These are phyloP conservation scores for Allygus modestus DNA, from an alignment of 2,888 invertebrate genomes.

Conservation along the genomic window DNA sequence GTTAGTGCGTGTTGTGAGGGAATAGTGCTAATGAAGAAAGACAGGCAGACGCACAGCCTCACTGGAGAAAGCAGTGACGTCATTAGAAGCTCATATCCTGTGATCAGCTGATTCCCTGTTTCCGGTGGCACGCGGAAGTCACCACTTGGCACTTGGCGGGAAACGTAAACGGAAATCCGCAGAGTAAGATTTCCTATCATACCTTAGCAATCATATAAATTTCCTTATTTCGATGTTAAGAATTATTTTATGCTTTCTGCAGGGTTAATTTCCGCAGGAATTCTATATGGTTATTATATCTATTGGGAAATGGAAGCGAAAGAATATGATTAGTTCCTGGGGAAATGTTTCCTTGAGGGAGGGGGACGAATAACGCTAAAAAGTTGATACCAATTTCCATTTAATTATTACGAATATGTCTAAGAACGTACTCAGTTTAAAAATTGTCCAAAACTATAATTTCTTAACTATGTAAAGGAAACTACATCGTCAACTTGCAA, in stretches of 20 bases:
- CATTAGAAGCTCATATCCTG: constrained; percentile 7
- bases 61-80: constrained; percentile 17
- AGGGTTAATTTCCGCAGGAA: constrained; percentile 25
- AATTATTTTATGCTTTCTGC: not conserved
- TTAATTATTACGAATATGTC: too few relatives aligned
- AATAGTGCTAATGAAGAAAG: constrained; percentile 7
- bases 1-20: constrained; percentile 3
- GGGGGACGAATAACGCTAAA: too few relatives aligned
- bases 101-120: constrained; percentile 11
- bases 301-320: not conserved
- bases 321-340: too few relatives aligned
- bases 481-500: too few relatives aligned
- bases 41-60: not conserved
- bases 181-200: not conserved
- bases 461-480: too few relatives aligned
- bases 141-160: not conserved
- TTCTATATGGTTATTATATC: not conserved
- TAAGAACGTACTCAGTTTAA: too few relatives aligned
- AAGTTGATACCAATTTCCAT: too few relatives aligned
- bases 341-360: too few relatives aligned
- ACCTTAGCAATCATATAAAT: not conserved
- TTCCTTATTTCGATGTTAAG: not conserved
- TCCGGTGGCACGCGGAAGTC: constrained; percentile 5
- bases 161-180: constrained; percentile 32
- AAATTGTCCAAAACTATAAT: too few relatives aligned